phyloP scores from a whole-genome alignment of 2,113 vertebrate species.

The Danio rerio region DNA sequence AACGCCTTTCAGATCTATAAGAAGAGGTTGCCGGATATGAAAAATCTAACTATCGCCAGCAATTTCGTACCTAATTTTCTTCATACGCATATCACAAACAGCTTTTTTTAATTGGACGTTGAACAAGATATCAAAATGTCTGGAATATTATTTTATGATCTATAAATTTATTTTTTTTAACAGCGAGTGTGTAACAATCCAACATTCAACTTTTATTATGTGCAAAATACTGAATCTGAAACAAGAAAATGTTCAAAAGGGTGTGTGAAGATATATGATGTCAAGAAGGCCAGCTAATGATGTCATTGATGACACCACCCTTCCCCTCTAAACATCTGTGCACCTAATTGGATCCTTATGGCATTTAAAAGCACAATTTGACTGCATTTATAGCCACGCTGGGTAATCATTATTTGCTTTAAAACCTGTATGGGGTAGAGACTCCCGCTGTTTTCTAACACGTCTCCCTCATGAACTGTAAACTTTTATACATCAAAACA shows the following conservation, averaged over 20 bases:
- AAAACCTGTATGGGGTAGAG: background rate
- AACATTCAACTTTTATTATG: background rate
- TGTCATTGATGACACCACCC: constrained; percentile 51
- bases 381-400: background rate
- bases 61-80: background rate
- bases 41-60: background rate
- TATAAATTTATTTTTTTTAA: background rate
- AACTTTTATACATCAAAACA: background rate
- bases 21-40: background rate
- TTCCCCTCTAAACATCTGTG: constrained; percentile 38
- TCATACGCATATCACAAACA: background rate
- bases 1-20: background rate
- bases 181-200: background rate
- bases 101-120: background rate
- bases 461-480: background rate
- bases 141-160: background rate
- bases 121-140: background rate
- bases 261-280: constrained; percentile 36
- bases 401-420: background rate
- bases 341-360: constrained; percentile 46
- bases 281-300: constrained; percentile 36
- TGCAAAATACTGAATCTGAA: background rate
- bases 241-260: constrained; percentile 19
- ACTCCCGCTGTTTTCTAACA: background rate
- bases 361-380: constrained; percentile 26